Conservation (phyloP, 2,888 invertebrate species). For the Itoplectis maculator region DNA sequence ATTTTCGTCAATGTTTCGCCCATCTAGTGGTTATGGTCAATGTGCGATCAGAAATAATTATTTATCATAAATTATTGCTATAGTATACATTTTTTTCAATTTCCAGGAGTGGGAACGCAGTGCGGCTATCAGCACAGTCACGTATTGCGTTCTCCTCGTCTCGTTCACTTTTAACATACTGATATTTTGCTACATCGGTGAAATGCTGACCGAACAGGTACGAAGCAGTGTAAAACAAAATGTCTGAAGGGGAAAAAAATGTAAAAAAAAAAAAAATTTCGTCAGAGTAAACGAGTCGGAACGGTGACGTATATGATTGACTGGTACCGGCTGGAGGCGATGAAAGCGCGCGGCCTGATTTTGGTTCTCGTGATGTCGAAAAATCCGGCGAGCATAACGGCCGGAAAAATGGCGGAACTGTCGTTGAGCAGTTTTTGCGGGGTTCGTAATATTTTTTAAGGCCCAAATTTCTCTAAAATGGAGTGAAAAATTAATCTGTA, state of each 20-base stretch:
- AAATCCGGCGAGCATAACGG: slow-evolving; percentile 75
- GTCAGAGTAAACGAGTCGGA: slow-evolving; percentile 74
- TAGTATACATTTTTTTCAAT: slow-evolving; percentile 59
- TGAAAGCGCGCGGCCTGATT: slow-evolving; percentile 72
- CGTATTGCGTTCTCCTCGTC: slow-evolving; percentile 75
- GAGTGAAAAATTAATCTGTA: background rate
- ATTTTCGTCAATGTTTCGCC: background rate
- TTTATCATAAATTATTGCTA: background rate
- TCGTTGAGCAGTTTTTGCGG: slow-evolving; percentile 75
- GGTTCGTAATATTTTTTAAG: slow-evolving; percentile 70
- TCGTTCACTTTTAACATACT: slow-evolving; percentile 80
- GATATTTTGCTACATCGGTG: slow-evolving; percentile 79
- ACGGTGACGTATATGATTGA: slow-evolving; percentile 75
- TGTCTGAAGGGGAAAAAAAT: background rate
- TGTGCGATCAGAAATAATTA: slow-evolving; percentile 20
- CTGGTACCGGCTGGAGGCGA: slow-evolving; percentile 75
- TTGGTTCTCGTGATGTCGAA: slow-evolving; percentile 74
- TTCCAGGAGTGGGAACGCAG: slow-evolving; percentile 79
- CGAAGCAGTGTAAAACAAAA: background rate
- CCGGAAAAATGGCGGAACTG: slow-evolving; percentile 77
- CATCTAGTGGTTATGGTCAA: slow-evolving; percentile 27
- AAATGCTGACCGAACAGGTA: slow-evolving; percentile 77
- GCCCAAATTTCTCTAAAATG: background rate
- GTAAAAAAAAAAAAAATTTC: background rate
- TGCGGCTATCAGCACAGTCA: slow-evolving; percentile 75